phyloP scores from a whole-genome alignment of 2,113 vertebrate species.

The Circaetus cinerascens region DNA sequence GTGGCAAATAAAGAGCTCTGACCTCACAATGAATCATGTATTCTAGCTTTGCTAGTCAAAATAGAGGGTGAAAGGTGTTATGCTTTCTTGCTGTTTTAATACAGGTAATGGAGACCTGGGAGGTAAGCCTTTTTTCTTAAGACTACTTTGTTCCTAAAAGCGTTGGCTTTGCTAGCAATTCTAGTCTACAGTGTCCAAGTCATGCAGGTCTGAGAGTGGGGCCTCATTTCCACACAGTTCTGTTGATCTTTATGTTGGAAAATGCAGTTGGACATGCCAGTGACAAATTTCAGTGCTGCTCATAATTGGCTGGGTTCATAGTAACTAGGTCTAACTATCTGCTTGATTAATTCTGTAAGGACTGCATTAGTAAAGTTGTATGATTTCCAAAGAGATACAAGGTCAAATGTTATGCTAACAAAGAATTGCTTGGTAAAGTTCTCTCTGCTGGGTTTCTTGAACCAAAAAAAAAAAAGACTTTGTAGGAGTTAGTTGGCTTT shows the following conservation, averaged over 20 bases:
- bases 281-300: conserved; percentile 78
- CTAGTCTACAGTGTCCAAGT: background rate
- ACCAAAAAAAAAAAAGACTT: conserved; percentile 35
- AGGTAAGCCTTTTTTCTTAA: background rate
- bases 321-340: conserved; percentile 70
- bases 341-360: conserved; percentile 78
- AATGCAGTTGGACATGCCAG: conserved; percentile 70
- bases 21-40: background rate
- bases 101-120: background rate
- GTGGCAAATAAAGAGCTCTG: background rate
- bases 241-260: conserved; percentile 77
- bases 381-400: conserved; percentile 77
- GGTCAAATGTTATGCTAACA: conserved; percentile 77
- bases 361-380: conserved; percentile 74
- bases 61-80: background rate
- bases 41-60: background rate
- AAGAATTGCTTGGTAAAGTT: conserved; percentile 65
- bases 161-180: background rate
- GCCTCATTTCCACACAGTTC: conserved; percentile 64
- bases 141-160: background rate
- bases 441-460: conserved; percentile 68
- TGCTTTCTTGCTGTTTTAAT: background rate
- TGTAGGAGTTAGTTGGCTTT: conserved; percentile 1
- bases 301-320: conserved; percentile 71
- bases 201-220: conserved; percentile 47